Conservation (phyloP, 2,888 invertebrate genomes). For the Melieria picta region DNA sequence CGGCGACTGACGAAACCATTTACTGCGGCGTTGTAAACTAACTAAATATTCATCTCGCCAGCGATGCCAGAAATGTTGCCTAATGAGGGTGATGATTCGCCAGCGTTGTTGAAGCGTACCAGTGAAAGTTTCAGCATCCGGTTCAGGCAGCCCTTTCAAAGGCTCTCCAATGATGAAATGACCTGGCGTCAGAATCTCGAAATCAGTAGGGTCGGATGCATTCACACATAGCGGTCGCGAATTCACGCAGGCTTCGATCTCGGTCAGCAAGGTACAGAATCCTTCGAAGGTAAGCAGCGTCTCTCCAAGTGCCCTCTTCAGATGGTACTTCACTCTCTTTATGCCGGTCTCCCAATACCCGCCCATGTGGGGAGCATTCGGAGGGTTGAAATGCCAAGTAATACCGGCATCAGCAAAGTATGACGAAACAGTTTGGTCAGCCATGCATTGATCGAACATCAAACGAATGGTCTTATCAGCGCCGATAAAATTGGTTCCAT, state of each 20-base stretch:
- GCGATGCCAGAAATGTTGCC: constrained; percentile 5
- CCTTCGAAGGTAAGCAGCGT: constrained; percentile 25
- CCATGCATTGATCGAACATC: background rate
- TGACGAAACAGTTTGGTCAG: background rate
- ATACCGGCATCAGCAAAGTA: constrained; percentile 6
- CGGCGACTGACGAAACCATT: constrained; percentile 3
- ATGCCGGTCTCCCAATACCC: constrained; percentile 32
- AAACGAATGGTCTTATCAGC: background rate
- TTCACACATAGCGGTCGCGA: constrained; percentile 20
- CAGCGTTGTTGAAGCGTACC: background rate
- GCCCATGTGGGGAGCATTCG: constrained; percentile 29
- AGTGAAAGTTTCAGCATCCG: constrained; percentile 2
- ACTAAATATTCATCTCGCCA: constrained; percentile 9
- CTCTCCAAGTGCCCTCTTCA: constrained; percentile 21
- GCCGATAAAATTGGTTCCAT: background rate
- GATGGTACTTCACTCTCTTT: constrained; percentile 31
- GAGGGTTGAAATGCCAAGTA: constrained; percentile 28
- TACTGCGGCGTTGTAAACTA: constrained; percentile 2
- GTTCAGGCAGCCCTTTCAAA: constrained; percentile 30
- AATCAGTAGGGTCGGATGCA: constrained; percentile 8
- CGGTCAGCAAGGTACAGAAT: constrained; percentile 27
- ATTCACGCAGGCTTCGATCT: constrained; percentile 32
- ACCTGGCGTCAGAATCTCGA: constrained; percentile 32
- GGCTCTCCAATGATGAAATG: constrained; percentile 39
- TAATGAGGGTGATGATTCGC: background rate